A percentile compares a stretch with the other conserved stretches of the same genome.
Conservation (phyloP, 2,113 vertebrate genomes). For the Tetraodon nigroviridis region DNA sequence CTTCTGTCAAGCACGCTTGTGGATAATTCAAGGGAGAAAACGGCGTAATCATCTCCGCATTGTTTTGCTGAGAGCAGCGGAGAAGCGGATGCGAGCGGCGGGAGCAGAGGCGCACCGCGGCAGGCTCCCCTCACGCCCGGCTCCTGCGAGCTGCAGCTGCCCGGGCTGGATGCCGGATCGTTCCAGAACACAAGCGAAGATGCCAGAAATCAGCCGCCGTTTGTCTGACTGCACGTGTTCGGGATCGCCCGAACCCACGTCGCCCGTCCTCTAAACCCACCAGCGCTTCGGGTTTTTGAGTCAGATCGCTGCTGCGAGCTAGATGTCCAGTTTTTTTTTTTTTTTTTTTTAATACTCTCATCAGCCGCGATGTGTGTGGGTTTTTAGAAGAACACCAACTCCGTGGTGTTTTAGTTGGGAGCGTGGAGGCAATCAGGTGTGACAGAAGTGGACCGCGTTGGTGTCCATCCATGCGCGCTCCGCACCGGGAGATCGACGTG, state of each 20-base stretch:
- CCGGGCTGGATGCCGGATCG: constrained; percentile 1
- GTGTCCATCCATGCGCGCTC: constrained; percentile 57
- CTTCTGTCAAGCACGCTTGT: no score
- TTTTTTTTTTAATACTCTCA: no score
- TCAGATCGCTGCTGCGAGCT: constrained; percentile 5
- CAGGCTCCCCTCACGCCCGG: constrained; percentile 27
- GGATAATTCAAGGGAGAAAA: not conserved
- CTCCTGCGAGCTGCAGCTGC: constrained; percentile 56
- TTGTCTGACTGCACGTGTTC: constrained; percentile 42
- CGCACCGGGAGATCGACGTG: constrained; percentile 24
- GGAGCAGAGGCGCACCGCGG: constrained; percentile 52
- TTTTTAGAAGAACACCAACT: not conserved
- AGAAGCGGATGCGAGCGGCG: constrained; percentile 40
- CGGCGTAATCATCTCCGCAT: constrained; percentile 40
- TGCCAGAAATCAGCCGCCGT: constrained; percentile 23
- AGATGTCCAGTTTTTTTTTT: constrained; percentile 19
- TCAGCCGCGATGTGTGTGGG: not conserved
- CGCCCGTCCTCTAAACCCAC: constrained; percentile 4
- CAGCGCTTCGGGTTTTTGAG: constrained; percentile 20
- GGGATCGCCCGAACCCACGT: constrained; percentile 35
- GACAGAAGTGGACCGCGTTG: constrained; percentile 51
- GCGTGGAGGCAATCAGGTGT: constrained; percentile 4
- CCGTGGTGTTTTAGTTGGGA: not conserved
- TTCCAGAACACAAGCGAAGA: constrained; percentile 17
- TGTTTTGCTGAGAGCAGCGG: constrained; percentile 45